Evolutionary conservation across 2,113 vertebrate genomes (phyloP).

Genomic region (Argyrosomus japonicus): DNA sequence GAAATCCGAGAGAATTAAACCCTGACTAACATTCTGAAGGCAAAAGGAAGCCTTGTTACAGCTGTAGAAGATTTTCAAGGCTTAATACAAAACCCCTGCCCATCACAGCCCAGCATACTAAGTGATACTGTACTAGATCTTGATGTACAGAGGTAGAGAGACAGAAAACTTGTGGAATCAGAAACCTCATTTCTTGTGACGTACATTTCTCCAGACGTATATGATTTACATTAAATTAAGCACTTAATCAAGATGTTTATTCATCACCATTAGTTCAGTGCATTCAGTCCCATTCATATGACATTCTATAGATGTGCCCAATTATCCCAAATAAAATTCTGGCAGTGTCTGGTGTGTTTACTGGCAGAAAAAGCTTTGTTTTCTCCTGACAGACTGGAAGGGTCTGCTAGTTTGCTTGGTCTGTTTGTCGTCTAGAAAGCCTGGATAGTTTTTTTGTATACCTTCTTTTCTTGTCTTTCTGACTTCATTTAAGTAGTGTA

Average conservation of each 20-base stretch:
- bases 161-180: not conserved
- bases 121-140: constrained; percentile 2
- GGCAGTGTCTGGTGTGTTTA: constrained; percentile 16
- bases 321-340: constrained; percentile 8
- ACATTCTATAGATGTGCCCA: not conserved
- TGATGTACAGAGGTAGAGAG: not conserved
- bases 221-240: not conserved
- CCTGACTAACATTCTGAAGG: constrained; percentile 13
- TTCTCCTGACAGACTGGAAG: not conserved
- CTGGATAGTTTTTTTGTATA: not conserved
- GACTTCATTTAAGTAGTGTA: not conserved
- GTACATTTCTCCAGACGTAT: not conserved
- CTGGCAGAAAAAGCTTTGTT: not conserved
- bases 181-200: not conserved
- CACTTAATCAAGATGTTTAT: not conserved
- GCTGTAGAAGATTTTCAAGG: constrained; percentile 36
- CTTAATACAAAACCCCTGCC: constrained; percentile 37
- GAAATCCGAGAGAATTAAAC: constrained; percentile 30
- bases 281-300: not conserved
- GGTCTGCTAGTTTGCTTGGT: not conserved
- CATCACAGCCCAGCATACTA: constrained; percentile 14
- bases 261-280: not conserved
- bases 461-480: not conserved
- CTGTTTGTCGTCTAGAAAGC: not conserved
- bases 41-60: constrained; percentile 45